A percentile compares a stretch with the other conserved stretches of the same genome.
phyloP scores from a whole-genome alignment of 2,113 vertebrate species.

The Plestiodon gilberti region DNA sequence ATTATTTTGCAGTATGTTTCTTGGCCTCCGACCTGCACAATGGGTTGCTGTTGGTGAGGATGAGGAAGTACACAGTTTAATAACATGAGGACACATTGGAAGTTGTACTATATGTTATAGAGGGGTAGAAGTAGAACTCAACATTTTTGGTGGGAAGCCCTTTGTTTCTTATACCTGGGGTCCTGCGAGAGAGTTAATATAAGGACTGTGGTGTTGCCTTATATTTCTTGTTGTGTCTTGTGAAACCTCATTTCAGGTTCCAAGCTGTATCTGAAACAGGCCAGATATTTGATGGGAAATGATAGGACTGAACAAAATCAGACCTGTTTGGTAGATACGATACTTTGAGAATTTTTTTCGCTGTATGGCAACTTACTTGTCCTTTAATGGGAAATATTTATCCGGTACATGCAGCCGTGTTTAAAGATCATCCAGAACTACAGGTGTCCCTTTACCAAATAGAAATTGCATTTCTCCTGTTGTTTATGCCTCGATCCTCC shows the following conservation, averaged over 20 bases:
- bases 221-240: constrained; percentile 21
- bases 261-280: constrained; percentile 47
- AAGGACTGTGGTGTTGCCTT: not conserved
- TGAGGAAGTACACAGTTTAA: not conserved
- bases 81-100: not conserved
- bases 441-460: constrained; percentile 63
- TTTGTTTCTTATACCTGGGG: not conserved
- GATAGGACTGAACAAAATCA: constrained; percentile 26
- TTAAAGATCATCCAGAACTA: constrained; percentile 58
- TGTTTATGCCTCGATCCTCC: constrained; percentile 55
- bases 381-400: constrained; percentile 53
- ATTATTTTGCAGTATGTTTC: not conserved
- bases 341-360: constrained; percentile 51
- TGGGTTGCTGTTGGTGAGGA: not conserved
- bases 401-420: constrained; percentile 56
- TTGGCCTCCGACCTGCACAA: not conserved
- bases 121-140: not conserved
- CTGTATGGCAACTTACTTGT: constrained; percentile 53
- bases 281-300: constrained; percentile 49
- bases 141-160: not conserved
- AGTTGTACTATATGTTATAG: not conserved
- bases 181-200: not conserved
- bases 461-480: constrained; percentile 54
- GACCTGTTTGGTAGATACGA: constrained; percentile 31
- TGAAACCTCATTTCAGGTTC: constrained; percentile 14